These are phyloP conservation scores for Perccottus glenii DNA, from an alignment of 2,113 vertebrate species.

Conservation along the genomic window DNA sequence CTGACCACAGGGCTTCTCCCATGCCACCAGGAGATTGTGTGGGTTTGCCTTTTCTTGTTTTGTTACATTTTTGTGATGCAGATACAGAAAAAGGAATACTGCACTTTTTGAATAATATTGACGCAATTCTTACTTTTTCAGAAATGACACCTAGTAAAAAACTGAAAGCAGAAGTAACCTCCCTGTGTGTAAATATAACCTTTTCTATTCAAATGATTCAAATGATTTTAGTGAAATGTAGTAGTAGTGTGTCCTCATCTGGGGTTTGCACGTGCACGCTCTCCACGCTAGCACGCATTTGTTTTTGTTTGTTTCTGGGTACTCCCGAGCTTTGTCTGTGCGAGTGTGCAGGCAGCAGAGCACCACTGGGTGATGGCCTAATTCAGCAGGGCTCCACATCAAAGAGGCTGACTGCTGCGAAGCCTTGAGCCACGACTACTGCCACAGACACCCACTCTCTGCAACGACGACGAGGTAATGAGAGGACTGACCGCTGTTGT, in stretches of 20 bases:
- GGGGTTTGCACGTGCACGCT: constrained; percentile 29
- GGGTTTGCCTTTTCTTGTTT: neutral
- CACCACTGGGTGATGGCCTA: constrained; percentile 75
- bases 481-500: constrained; percentile 21
- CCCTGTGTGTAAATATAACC: constrained; percentile 14
- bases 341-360: constrained; percentile 58
- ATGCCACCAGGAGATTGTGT: constrained; percentile 30
- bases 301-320: constrained; percentile 48
- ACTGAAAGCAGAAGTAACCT: neutral
- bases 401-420: constrained; percentile 73
- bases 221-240: neutral
- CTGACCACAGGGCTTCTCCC: constrained; percentile 68
- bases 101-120: too few species aligned
- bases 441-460: constrained; percentile 32
- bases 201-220: constrained; percentile 20
- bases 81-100: constrained; percentile 34
- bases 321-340: constrained; percentile 24
- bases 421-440: constrained; percentile 66
- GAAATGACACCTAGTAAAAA: neutral
- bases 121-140: too few species aligned
- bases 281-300: constrained; percentile 40
- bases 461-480: neutral
- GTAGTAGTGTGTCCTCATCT: constrained; percentile 14
- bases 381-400: constrained; percentile 77
- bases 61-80: neutral